Conservation (phyloP, 2,888 invertebrate species). For the Aporophyla nigra region DNA sequence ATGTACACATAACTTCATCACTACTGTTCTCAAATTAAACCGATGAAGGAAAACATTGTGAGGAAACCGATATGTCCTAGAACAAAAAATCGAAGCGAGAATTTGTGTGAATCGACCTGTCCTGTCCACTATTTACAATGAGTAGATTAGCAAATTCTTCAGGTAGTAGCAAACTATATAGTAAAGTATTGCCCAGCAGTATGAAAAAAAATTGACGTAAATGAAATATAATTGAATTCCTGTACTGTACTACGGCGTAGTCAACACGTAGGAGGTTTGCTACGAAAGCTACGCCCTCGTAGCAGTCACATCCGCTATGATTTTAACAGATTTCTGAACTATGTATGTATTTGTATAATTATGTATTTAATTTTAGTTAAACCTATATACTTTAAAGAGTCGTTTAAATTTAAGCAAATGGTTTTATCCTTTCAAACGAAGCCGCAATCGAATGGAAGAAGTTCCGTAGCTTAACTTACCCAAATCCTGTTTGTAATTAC, state of each 20-base stretch:
- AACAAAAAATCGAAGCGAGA: no score
- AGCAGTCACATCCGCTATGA: constrained; percentile 1
- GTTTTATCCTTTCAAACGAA: constrained; percentile 19
- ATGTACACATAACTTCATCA: no score
- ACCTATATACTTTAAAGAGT: constrained; percentile 1
- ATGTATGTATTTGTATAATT: not conserved
- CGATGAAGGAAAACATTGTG: no score
- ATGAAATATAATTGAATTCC: not conserved
- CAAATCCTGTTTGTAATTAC: constrained; percentile 53
- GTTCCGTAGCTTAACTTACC: constrained; percentile 50
- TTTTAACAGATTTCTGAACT: not conserved
- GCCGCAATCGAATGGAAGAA: constrained; percentile 52
- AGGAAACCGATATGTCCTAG: no score
- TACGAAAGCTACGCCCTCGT: constrained; percentile 30
- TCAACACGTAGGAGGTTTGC: not conserved
- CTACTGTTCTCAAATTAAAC: no score
- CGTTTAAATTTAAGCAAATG: constrained; percentile 31
- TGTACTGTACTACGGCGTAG: constrained; percentile 41
- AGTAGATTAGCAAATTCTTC: not conserved
- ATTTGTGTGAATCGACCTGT: not conserved
- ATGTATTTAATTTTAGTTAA: not conserved
- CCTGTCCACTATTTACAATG: not conserved
- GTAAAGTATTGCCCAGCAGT: not conserved
- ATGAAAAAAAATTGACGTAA: not conserved
- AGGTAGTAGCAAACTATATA: not conserved